A percentile compares a stretch with the other conserved stretches of the same genome.
These are phyloP conservation scores for Baronia brevicornis DNA, from an alignment of 2,888 invertebrate species.

Conservation along the genomic window DNA sequence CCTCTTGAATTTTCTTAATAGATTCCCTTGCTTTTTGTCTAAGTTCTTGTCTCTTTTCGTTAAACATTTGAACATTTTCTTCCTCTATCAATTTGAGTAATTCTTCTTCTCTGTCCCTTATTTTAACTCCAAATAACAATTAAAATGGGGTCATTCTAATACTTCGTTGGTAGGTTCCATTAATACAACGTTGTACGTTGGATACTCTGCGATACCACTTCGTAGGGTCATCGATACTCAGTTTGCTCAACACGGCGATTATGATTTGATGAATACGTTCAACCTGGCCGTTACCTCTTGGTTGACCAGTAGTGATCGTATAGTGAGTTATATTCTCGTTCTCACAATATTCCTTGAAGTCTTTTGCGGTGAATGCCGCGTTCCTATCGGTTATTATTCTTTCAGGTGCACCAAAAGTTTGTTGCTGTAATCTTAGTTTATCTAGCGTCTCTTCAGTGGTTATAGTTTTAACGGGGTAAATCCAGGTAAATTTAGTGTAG, in stretches of 20 bases:
- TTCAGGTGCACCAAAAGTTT: constrained; percentile 36
- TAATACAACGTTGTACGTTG: too few relatives aligned
- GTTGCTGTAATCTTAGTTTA: constrained; percentile 23
- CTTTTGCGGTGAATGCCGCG: constrained; percentile 35
- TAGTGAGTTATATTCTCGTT: constrained; percentile 32
- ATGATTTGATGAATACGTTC: constrained; percentile 11
- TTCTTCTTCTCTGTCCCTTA: too few relatives aligned
- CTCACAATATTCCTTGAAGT: constrained; percentile 35
- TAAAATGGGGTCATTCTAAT: too few relatives aligned
- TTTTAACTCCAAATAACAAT: too few relatives aligned
- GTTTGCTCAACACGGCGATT: constrained; percentile 15
- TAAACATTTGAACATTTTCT: too few relatives aligned
- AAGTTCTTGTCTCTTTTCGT: too few relatives aligned
- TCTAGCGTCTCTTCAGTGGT: constrained; percentile 29
- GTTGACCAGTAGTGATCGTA: constrained; percentile 25
- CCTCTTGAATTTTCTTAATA: too few relatives aligned
- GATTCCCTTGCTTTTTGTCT: too few relatives aligned
- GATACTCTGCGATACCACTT: too few relatives aligned
- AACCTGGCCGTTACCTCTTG: constrained; percentile 37
- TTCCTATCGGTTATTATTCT: constrained; percentile 36
- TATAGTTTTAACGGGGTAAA: constrained; percentile 29
- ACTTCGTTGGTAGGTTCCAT: too few relatives aligned
- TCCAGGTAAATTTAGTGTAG: too few relatives aligned
- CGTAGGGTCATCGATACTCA: constrained; percentile 14
- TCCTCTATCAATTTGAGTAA: too few relatives aligned